phyloP scores from a whole-genome alignment of 2,113 vertebrate species.

The Artemisiospiza belli region DNA sequence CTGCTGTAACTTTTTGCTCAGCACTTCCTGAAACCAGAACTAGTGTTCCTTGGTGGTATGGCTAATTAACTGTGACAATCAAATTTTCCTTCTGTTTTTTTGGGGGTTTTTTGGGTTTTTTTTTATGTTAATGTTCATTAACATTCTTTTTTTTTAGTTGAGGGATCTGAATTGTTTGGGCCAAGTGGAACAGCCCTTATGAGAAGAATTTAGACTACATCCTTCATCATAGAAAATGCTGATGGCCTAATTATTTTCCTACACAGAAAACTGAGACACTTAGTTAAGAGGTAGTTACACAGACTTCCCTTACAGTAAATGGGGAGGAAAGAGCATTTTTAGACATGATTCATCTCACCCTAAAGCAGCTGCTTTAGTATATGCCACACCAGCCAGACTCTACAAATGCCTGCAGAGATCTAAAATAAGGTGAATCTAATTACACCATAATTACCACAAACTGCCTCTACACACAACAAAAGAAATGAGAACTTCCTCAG shows the following conservation, averaged over 20 bases:
- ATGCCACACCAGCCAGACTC: neutral
- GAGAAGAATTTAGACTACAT: neutral
- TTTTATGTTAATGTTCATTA: neutral
- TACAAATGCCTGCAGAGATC: neutral
- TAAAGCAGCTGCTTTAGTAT: neutral
- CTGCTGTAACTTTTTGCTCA: neutral
- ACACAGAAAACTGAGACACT: neutral
- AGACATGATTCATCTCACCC: neutral
- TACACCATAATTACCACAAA: neutral
- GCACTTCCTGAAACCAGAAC: neutral
- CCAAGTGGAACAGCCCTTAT: neutral
- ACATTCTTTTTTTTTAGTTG: neutral
- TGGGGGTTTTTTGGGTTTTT: too few species aligned
- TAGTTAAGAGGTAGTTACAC: neutral
- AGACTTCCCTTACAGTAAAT: neutral
- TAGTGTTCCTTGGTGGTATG: neutral
- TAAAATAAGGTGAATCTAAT: constrained; percentile 9
- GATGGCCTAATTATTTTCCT: constrained; percentile 12
- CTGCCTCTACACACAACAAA: neutral
- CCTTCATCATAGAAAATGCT: neutral
- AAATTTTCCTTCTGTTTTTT: neutral
- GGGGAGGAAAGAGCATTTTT: neutral
- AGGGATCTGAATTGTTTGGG: constrained; percentile 7
- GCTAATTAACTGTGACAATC: neutral
- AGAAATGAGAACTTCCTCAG: neutral